These are phyloP conservation scores for Notospermus geniculatus DNA, from an alignment of 1,140 invertebrate species.

Conservation along the genomic window DNA sequence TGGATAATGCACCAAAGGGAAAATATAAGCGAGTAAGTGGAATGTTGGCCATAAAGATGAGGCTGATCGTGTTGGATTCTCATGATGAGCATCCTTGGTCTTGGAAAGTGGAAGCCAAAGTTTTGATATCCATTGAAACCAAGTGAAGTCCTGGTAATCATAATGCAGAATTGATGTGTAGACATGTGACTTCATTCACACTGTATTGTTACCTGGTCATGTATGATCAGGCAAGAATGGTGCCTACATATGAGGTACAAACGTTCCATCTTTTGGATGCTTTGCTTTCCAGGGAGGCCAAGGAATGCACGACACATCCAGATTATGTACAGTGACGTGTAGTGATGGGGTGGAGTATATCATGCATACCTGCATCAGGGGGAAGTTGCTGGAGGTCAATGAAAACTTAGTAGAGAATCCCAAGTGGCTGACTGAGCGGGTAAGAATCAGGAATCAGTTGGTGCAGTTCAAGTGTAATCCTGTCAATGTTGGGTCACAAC, in stretches of 20 bases:
- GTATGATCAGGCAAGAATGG: too few species aligned
- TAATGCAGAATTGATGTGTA: too few species aligned
- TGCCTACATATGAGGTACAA: too few species aligned
- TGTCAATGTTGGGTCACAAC: too few species aligned
- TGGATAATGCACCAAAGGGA: conserved; percentile 76
- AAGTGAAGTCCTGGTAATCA: too few species aligned
- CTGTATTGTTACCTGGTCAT: too few species aligned
- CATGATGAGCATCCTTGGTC: too few species aligned
- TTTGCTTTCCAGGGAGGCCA: conserved; percentile 75
- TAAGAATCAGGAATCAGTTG: conserved; percentile 19
- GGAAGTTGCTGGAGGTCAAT: conserved; percentile 82
- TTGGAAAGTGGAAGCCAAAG: too few species aligned
- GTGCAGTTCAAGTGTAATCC: too few species aligned
- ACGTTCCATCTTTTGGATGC: too few species aligned
- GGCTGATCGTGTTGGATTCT: background rate
- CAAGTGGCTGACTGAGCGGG: conserved; percentile 62
- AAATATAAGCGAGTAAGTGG: conserved; percentile 70
- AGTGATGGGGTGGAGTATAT: conserved; percentile 64
- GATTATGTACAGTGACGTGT: conserved; percentile 72
- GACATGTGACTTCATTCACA: too few species aligned
- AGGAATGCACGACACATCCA: conserved; percentile 67
- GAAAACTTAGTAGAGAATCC: conserved; percentile 67
- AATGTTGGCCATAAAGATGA: background rate
- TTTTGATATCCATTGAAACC: too few species aligned
- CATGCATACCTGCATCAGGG: conserved; percentile 72